These are phyloP conservation scores for Phoxinus phoxinus DNA, from an alignment of 2,113 vertebrate species.

Conservation along the genomic window DNA sequence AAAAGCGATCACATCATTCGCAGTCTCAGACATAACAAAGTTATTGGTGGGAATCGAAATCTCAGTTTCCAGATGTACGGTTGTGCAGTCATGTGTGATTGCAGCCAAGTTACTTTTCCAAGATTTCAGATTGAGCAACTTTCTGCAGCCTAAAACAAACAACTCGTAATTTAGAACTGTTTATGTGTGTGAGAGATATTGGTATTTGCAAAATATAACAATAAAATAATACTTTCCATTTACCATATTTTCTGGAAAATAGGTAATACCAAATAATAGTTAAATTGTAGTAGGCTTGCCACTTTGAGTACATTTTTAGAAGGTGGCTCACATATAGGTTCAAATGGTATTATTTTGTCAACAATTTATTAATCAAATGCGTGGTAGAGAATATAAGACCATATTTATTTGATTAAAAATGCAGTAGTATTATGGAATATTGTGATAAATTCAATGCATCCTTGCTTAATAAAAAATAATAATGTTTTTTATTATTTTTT, in stretches of 20 bases:
- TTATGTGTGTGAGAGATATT: neutral
- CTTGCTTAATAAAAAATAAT: too few relatives aligned
- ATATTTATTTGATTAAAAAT: too few relatives aligned
- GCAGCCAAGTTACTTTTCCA: conserved; percentile 14
- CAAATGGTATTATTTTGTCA: too few relatives aligned
- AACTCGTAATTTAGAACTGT: neutral
- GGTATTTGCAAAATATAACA: neutral
- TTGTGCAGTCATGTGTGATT: neutral
- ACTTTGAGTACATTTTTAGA: too few relatives aligned
- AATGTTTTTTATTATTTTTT: too few relatives aligned
- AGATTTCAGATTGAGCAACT: conserved; percentile 13
- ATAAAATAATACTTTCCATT: neutral
- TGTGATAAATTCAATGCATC: too few relatives aligned
- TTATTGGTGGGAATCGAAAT: neutral
- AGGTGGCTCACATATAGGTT: neutral
- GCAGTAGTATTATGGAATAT: too few relatives aligned
- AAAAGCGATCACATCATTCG: neutral
- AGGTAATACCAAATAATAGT: neutral
- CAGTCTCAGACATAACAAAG: neutral
- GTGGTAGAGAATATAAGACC: too few relatives aligned
- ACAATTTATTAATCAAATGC: too few relatives aligned
- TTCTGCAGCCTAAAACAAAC: conserved; percentile 11
- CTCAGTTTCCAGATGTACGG: neutral
- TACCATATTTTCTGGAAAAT: neutral
- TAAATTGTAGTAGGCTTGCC: neutral